Percentiles rank a stretch among this genome's conserved stretches.
Conservation (phyloP, 2,888 invertebrate genomes). For the Oconnorella tubifera region DNA sequence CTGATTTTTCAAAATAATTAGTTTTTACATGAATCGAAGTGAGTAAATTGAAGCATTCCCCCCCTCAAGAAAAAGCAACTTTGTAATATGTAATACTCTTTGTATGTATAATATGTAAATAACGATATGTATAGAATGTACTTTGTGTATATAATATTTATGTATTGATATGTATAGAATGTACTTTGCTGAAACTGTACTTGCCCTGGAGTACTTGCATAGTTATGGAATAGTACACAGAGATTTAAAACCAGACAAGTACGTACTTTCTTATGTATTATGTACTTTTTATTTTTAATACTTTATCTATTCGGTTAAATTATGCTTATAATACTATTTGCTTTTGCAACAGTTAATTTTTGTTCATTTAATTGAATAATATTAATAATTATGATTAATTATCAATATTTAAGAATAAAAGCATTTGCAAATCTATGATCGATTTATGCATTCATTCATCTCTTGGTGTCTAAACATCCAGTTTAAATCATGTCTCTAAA, state of each 20-base stretch:
- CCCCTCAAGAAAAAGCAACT: too few species aligned
- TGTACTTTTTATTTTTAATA: not conserved
- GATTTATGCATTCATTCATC: too few species aligned
- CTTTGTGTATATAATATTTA: not conserved
- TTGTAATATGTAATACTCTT: not conserved
- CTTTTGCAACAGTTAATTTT: not conserved
- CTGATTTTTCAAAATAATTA: too few species aligned
- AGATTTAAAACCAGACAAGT: constrained; percentile 98
- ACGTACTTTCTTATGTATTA: too few species aligned
- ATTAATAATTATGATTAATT: not conserved
- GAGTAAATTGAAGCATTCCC: too few species aligned
- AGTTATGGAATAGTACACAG: constrained; percentile 98
- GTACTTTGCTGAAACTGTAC: constrained; percentile 99
- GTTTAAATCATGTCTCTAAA: too few species aligned
- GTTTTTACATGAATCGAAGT: too few species aligned
- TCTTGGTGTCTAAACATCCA: too few species aligned
- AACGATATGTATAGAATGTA: too few species aligned
- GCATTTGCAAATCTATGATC: too few species aligned
- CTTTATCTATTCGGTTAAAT: not conserved
- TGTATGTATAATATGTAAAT: not conserved
- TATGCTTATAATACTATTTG: not conserved
- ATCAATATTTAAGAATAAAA: too few species aligned
- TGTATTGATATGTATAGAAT: constrained; percentile 61
- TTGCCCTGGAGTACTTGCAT: constrained; percentile 98
- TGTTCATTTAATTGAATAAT: too few species aligned